A percentile compares a stretch with the other conserved stretches of the same genome.
Conservation (phyloP, 2,797 vertebrate genomes). For the Megalops cyprinoides region DNA sequence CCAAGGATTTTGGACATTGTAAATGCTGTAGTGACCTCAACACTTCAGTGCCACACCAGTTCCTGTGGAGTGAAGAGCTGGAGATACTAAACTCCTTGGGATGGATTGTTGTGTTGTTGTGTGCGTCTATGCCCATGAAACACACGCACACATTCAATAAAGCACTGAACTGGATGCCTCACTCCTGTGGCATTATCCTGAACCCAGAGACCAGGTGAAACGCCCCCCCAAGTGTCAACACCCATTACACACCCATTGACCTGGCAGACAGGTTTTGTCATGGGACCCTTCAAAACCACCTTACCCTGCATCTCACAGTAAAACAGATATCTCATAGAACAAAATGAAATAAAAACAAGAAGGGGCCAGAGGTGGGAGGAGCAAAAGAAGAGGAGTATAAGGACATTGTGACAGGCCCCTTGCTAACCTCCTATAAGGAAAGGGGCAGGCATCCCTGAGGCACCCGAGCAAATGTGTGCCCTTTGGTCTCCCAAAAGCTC, state of each 20-base stretch:
- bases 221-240: too few relatives aligned
- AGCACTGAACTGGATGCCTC: too few relatives aligned
- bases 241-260: constrained; percentile 39
- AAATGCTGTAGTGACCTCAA: too few relatives aligned
- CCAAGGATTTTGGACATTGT: too few relatives aligned
- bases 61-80: too few relatives aligned
- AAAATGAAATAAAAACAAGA: constrained; percentile 1
- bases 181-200: too few relatives aligned
- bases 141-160: too few relatives aligned
- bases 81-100: too few relatives aligned
- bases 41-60: too few relatives aligned
- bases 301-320: constrained; percentile 17
- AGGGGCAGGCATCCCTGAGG: constrained; percentile 1
- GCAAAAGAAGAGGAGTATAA: not conserved
- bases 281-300: not conserved
- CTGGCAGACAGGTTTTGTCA: constrained; percentile 37
- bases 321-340: constrained; percentile 29
- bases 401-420: constrained; percentile 20
- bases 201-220: too few relatives aligned
- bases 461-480: not conserved
- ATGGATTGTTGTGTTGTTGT: too few relatives aligned
- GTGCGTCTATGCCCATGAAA: too few relatives aligned
- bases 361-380: constrained; percentile 20
- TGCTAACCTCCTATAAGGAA: constrained; percentile 15
- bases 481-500: constrained; percentile 9